Evolutionary conservation across 37 sponge, comb jelly and placozoan species (phyloP), one percentile per base, ranked within the genome.

Genomic region (Oopsacas minuta): DNA sequence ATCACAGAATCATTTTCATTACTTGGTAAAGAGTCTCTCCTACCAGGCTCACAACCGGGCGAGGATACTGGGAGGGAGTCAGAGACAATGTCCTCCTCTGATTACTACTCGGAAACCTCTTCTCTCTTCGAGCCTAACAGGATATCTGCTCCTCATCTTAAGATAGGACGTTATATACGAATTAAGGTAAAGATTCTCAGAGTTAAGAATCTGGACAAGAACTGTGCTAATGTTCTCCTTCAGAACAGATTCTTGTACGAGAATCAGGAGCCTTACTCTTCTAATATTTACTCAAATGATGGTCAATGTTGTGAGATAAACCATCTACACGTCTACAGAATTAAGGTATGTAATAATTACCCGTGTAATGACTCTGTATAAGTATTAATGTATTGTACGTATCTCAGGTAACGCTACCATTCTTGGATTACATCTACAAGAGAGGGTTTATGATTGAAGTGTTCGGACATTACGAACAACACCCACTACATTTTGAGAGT

Each of bases 391-490:
- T 12, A 25, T 61, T 61, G n/a, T n/a, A n/a, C n/a, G n/a, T n/a
- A 20, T 12, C 30, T 3, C 20, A 61, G 75, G 22, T 61, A 5
- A 61, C 75, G 5, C 75, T 61, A 3, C 75, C 83, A 0, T 90
- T 92, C 81, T 37, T 92, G 25, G 38, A 90, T 61, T 91, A 94
- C 87, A 84, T 89, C 42, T 81, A 89, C n/a, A 85, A 82, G 81
- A 81, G 87, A n/a, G 93, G 93, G 1, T 42, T 95, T 35, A 23
- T 92, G 83, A 37, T 91, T 36, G 96, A 95, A 53, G 90, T 92
- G 87, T 95, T 92, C 52, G 96, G 96, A 0, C 96, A 92, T 86
- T 91, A 90, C 86, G 93, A 92, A 37, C 90, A 90, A 20, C 91
- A 90, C 53, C 93, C 93, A 0, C 86, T 92, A 36, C 92, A 92